Conservation (phyloP, 2,797 vertebrate species). For the Diceros bicornis region DNA sequence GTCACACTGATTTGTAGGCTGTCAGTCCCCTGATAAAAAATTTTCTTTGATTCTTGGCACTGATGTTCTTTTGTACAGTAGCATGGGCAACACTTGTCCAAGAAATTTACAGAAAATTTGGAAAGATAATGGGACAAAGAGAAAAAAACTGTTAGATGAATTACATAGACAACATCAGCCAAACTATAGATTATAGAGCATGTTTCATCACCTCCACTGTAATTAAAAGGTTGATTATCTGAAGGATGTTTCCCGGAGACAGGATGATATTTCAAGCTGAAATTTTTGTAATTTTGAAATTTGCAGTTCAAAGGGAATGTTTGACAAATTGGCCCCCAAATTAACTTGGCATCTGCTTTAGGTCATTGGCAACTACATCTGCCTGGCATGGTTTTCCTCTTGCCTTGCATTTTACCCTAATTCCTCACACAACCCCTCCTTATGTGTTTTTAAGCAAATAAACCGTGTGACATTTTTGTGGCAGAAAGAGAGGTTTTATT, state of each 20-base stretch:
- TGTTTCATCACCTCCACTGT: neutral
- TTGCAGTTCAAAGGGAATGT: slow-evolving; percentile 60
- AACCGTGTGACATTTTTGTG: slow-evolving; percentile 27
- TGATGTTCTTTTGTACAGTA: slow-evolving; percentile 5
- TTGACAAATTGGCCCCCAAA: slow-evolving; percentile 59
- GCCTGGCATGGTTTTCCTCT: slow-evolving; percentile 5
- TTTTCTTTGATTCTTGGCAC: slow-evolving; percentile 31
- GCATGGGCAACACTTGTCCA: neutral
- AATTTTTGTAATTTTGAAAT: slow-evolving; percentile 54
- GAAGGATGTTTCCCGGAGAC: slow-evolving; percentile 1
- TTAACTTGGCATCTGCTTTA: slow-evolving; percentile 54
- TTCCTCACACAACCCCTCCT: neutral
- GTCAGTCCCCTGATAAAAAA: neutral
- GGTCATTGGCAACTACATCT: neutral
- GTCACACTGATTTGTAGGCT: slow-evolving; percentile 25
- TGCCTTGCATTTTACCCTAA: slow-evolving; percentile 3
- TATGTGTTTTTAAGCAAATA: slow-evolving; percentile 53
- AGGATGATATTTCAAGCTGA: slow-evolving; percentile 31
- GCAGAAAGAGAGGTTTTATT: slow-evolving; percentile 26
- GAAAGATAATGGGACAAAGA: slow-evolving; percentile 25
- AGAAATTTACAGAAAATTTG: slow-evolving; percentile 36
- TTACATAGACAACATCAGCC: slow-evolving; percentile 36
- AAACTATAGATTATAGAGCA: neutral
- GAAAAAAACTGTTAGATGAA: neutral
- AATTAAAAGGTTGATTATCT: slow-evolving; percentile 42